Evolutionary conservation across 2,797 vertebrate genomes (phyloP), one percentile per base, ranked within the genome.

Genomic region (Xerus rutilus): DNA sequence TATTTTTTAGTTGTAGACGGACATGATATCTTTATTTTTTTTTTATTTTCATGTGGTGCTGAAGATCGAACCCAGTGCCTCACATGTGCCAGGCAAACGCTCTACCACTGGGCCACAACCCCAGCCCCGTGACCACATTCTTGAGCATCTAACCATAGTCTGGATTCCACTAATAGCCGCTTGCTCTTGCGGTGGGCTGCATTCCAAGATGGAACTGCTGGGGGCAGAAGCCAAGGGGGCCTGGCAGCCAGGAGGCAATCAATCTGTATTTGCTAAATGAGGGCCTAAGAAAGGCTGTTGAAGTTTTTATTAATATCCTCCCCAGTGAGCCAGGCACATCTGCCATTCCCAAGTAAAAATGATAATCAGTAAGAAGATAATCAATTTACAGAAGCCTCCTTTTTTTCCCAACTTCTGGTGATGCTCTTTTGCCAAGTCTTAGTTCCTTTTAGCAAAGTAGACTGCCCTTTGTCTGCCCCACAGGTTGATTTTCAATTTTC

Each of bases 181-280:
- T 62, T 76, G 15, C 11, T 25, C 28, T 59, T 43, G 25, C n/a
- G 47, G 9, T 57, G 84, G 73, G 25, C 43, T 77, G 1, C 1
- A n/a, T 21, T 67, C 92, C 87, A 92, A 11, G 81, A 70, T 74
- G n/a, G 47, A 91, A 72, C 47, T 73, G 18, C 54, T 62, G 5
- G 25, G 69, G 54, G 35, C 62, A 79, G 54, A 43, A 89, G 45
- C 62, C 86, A 89, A 81, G 81, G 79, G 20, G 32, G 23, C 49
- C 76, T 64, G 49, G 49, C 17, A 87, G 47, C 23, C 32, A 85
- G 43, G 69, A 91, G 39, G 17, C 65, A 49, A 47, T 49, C 25
- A n/a, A 6, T 85, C 64, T 43, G 6, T 69, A 59, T 85, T 92
- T 89, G 57, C 43, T 86, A 78, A 95, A 15, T 92, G 82, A 96